Base-by-base conservation (phyloP, 1,140 invertebrate species). In the Lordiphosa stackelbergi region DNA sequence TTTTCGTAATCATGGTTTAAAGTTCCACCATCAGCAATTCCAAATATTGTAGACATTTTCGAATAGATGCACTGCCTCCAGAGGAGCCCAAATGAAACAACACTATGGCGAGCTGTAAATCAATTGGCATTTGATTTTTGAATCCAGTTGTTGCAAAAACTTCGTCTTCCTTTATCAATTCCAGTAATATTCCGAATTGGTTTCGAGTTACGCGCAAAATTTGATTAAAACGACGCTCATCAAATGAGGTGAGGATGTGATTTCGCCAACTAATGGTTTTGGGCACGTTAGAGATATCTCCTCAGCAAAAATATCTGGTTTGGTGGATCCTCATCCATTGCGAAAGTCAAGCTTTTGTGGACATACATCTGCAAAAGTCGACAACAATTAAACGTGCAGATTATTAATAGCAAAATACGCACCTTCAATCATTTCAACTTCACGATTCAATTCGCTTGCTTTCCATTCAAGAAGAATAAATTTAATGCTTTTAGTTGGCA, bases 21-120 rank as follows among this genome's bases (percentile, higher is more conserved):
- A 2, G 16, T 16, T 16, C 43, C 43, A 10, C 43, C 43, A 22
- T 46, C 43, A 16, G 13, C 43, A 10, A 46, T 11, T 11, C 43
- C 11, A 46, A 46, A 46, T 22, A 13, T 46, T n/a, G 43, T 46
- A 8, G 1, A 13, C 1, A 46, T 13, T 46, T 16, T 16, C 43
- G 10, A 7, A 46, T 10, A n/a, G 42, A 45, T 2, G 37, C 37
- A 5, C 37, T 38, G 4, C 12, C 37, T 38, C 37, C 12, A n/a
- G 37, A 5, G 3, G 37, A 38, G 4, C 37, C 10, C 10, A 38
- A 38, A 38, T 5, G 4, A 8, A 2, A 38, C 7, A 38, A 38
- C 12, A 38, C 37, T 3, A 5, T 38, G n/a, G 37, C 37, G 4
- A 38, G 37, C 7, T 40, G 8, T 7, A n/a, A n/a, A n/a, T n/a